Percentiles rank a stretch among this genome's conserved stretches.
These are phyloP conservation scores for Macrophya alboannulata DNA, from an alignment of 2,888 invertebrate species.

Conservation along the genomic window DNA sequence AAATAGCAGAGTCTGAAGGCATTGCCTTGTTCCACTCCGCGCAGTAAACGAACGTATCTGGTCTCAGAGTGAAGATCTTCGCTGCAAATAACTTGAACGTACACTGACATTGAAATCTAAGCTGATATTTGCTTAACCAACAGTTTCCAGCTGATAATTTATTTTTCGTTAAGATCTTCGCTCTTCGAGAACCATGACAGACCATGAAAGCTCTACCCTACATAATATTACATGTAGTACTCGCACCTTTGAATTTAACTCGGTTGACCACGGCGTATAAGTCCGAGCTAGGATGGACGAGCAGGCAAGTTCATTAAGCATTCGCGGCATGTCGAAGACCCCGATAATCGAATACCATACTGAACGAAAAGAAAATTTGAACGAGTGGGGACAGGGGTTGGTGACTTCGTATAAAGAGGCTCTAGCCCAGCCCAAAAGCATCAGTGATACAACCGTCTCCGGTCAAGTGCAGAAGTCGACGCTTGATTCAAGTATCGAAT, in stretches of 20 bases:
- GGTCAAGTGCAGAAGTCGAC: slow-evolving; percentile 56
- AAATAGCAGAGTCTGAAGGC: neutral
- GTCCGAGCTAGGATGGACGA: slow-evolving; percentile 42
- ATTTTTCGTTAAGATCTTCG: neutral
- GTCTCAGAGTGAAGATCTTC: neutral
- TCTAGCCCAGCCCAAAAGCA: slow-evolving; percentile 73
- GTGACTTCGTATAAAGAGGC: slow-evolving; percentile 77
- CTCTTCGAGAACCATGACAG: neutral
- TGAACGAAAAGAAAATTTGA: slow-evolving; percentile 79
- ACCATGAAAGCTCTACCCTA: slow-evolving; percentile 20
- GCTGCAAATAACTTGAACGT: neutral
- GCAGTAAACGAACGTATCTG: neutral
- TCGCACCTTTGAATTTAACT: slow-evolving; percentile 16
- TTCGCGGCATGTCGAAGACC: slow-evolving; percentile 76
- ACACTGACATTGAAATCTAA: neutral
- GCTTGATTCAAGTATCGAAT: slow-evolving; percentile 63
- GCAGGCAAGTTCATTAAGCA: slow-evolving; percentile 65
- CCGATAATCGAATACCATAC: slow-evolving; percentile 79
- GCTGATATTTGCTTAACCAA: neutral
- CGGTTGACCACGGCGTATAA: slow-evolving; percentile 44
- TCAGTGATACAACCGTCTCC: slow-evolving; percentile 75
- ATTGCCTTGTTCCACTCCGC: neutral
- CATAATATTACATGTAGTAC: slow-evolving; percentile 20
- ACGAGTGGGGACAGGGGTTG: slow-evolving; percentile 58
- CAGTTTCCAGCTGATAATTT: neutral